These are phyloP conservation scores for Drosophila orena DNA, from an alignment of 1,140 invertebrate genomes.

Conservation along the genomic window DNA sequence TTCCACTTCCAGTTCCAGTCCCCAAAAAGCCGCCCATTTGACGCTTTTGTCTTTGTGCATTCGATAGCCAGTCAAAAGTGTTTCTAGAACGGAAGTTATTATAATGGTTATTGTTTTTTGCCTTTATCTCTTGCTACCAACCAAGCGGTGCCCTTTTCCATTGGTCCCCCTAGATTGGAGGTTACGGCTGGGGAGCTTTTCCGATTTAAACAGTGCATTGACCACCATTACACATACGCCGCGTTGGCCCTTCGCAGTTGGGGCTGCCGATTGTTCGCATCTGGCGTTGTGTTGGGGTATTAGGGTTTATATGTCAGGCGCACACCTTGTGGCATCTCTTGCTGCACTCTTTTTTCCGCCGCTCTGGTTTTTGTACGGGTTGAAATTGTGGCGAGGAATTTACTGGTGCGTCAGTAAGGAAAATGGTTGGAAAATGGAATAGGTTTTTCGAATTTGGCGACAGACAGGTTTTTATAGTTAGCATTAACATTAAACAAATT, in stretches of 20 bases:
- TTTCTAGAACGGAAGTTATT: conserved; percentile 82
- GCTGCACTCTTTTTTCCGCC: conserved; percentile 5
- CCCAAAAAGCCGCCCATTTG: conserved; percentile 14
- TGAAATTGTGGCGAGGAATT: neutral
- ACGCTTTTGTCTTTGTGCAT: conserved; percentile 73
- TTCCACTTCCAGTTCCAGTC: neutral
- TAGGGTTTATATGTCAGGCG: conserved; percentile 76
- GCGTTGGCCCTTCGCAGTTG: conserved; percentile 20
- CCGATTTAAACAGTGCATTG: conserved; percentile 51
- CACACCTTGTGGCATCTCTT: conserved; percentile 46
- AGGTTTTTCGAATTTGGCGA: neutral
- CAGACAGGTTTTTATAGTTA: too few relatives aligned
- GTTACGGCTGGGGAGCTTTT: conserved; percentile 44
- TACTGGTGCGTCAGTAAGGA: neutral
- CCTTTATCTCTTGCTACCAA: conserved; percentile 9
- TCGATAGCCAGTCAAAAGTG: conserved; percentile 61
- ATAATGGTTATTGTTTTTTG: conserved; percentile 69
- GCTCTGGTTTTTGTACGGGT: conserved; percentile 13
- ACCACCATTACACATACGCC: conserved; percentile 72
- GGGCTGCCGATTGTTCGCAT: conserved; percentile 10
- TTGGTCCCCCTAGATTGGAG: neutral
- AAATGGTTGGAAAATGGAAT: neutral
- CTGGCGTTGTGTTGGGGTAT: conserved; percentile 48
- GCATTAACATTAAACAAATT: too few relatives aligned
- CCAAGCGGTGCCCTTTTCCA: neutral